Evolutionary conservation across 2,888 invertebrate genomes (phyloP), one percentile per base, ranked within the genome.

Genomic region (Amphiduros pacificus): DNA sequence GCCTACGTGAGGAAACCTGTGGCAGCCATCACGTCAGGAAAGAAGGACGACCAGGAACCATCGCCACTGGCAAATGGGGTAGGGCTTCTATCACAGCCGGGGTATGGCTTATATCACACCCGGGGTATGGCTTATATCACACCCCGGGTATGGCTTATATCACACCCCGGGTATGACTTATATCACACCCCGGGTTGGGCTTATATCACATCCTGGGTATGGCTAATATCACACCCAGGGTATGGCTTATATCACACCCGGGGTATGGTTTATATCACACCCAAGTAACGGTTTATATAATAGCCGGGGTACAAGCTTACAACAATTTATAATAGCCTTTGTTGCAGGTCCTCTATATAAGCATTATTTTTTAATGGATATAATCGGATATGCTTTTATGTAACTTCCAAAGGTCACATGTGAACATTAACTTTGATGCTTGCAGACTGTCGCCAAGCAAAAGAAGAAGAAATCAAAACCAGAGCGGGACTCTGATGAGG

Each of bases 11-110:
- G 63, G 60, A 67, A 68, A 41, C 40, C 44, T 41, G 22, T 27
- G 11, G 55, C 40, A 2, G 54, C 36, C 14, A 44, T 50, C 6
- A 51, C 24, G 11, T 40, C 49, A 36, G 52, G 49, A 27, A 60
- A 62, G 14, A 63, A 31, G n/a, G 22, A 31, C 20, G 54, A 55
- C 17, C 31, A n/a, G 6, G 53, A 55, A 22, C 28, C 28, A n/a
- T 29, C 55, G 4, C 27, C 58, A 17, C 52, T 54, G 9, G 41
- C 67, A 11, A 64, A 67, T 24, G 60, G 61, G 50, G 66, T 66
- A 55, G 41, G 60, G 58, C 28, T 27, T 9, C 20, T 32, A 2
- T 9, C 5, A 11, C 28, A 11, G 26, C 26, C 11, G 14, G 11
- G 9, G 49, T 20, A 17, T 20, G 11, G 52, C 20, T 20, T 49